Evolutionary conservation across 2,888 invertebrate genomes (phyloP).

Genomic region (Onthophagus sagittarius): DNA sequence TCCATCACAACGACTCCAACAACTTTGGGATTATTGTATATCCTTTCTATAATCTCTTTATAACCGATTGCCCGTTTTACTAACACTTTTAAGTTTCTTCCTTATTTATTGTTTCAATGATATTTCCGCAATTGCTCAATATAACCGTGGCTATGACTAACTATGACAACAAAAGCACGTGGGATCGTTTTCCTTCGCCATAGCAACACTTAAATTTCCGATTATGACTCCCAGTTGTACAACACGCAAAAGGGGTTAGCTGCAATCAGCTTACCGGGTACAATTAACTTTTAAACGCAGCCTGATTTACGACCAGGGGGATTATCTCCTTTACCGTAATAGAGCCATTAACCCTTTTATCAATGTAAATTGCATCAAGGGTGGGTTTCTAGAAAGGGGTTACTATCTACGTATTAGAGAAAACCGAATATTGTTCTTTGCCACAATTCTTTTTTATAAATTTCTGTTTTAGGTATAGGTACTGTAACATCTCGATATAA

Average conservation of each 20-base stretch:
- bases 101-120: background rate
- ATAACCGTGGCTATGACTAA: background rate
- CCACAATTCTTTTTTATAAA: too few relatives aligned
- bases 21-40: background rate
- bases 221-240: background rate
- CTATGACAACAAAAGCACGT: background rate
- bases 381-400: conserved; percentile 21
- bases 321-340: conserved; percentile 24
- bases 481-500: too few relatives aligned
- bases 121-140: too few relatives aligned
- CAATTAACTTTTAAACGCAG: conserved; percentile 24
- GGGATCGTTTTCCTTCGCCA: background rate
- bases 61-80: background rate
- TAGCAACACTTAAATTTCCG: background rate
- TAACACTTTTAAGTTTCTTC: background rate
- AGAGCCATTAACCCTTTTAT: conserved; percentile 26
- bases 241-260: background rate
- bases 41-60: background rate
- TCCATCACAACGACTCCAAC: background rate
- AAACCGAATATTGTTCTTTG: too few relatives aligned
- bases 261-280: conserved; percentile 18
- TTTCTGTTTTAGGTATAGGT: too few relatives aligned
- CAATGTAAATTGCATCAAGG: conserved; percentile 23
- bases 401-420: too few relatives aligned
- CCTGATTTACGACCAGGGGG: conserved; percentile 21